These are phyloP conservation scores for Dendrocincla tyrannina DNA, from an alignment of 2,797 vertebrate genomes.

Conservation along the genomic window DNA sequence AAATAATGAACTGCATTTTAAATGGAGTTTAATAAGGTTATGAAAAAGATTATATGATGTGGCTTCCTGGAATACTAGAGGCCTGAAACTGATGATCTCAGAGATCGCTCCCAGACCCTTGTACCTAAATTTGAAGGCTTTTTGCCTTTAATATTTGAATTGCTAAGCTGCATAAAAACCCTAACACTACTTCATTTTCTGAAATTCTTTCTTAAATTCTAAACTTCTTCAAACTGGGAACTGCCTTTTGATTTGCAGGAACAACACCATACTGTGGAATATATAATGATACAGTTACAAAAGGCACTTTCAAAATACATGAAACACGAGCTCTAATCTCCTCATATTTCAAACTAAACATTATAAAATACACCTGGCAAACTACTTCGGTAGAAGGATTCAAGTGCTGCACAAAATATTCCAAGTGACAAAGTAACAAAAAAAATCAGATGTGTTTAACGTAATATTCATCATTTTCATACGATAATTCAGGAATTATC, in stretches of 20 bases:
- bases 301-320: background rate
- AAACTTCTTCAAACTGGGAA: background rate
- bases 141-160: background rate
- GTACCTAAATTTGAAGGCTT: background rate
- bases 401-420: background rate
- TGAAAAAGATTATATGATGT: background rate
- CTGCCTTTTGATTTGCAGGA: background rate
- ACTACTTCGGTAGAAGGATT: background rate
- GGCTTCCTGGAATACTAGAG: constrained; percentile 1
- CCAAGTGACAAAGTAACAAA: background rate
- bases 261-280: background rate
- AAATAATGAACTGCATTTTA: constrained; percentile 32
- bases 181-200: background rate
- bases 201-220: background rate
- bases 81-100: background rate
- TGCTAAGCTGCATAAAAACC: background rate
- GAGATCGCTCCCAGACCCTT: background rate
- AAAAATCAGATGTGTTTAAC: background rate
- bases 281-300: background rate
- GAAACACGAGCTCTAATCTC: background rate
- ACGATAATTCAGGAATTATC: background rate
- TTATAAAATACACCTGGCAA: background rate
- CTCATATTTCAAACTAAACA: background rate
- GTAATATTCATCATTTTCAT: background rate
- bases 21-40: constrained; percentile 22